A percentile compares a stretch with the other conserved stretches of the same genome.
Conservation (phyloP, 1,140 invertebrate genomes). For the Scaptomyza hsui region DNA sequence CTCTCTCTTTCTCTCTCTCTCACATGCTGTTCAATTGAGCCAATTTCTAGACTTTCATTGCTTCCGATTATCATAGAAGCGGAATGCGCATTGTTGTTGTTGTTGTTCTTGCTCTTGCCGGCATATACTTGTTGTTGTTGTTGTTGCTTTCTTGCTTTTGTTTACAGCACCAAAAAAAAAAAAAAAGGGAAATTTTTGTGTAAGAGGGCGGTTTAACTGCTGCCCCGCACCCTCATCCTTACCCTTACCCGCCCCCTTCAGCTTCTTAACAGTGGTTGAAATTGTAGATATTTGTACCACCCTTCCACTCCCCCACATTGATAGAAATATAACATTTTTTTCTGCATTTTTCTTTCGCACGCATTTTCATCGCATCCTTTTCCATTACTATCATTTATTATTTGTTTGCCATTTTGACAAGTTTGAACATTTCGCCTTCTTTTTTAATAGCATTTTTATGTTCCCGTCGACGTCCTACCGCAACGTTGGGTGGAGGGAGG, state of each 20-base stretch:
- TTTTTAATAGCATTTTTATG: conserved; percentile 71
- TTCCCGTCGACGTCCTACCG: conserved; percentile 58
- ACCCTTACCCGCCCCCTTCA: conserved; percentile 8
- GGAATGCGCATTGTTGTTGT: conserved; percentile 32
- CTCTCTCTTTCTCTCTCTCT: conserved; percentile 25
- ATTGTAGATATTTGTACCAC: conserved; percentile 2
- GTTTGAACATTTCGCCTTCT: conserved; percentile 52
- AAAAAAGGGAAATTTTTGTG: conserved; percentile 17
- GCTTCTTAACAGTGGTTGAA: conserved; percentile 62
- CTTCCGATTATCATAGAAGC: conserved; percentile 73
- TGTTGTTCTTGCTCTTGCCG: conserved; percentile 31
- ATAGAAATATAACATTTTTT: conserved; percentile 24
- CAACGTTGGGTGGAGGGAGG: conserved; percentile 28
- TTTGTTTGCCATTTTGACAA: conserved; percentile 60
- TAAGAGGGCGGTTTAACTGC: conserved; percentile 34
- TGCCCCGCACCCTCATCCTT: conserved; percentile 6
- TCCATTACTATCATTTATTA: conserved; percentile 42
- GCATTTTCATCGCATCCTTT: conserved; percentile 55
- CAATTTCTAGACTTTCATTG: conserved; percentile 76
- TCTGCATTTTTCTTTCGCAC: conserved; percentile 58
- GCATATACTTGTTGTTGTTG: conserved; percentile 53
- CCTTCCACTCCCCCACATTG: not conserved
- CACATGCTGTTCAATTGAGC: conserved; percentile 74
- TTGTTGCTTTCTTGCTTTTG: conserved; percentile 26
- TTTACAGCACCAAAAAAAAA: conserved; percentile 43